A percentile compares a stretch with the other conserved stretches of the same genome.
Conservation (phyloP, 2,888 invertebrate species). For the Erynnis tages region DNA sequence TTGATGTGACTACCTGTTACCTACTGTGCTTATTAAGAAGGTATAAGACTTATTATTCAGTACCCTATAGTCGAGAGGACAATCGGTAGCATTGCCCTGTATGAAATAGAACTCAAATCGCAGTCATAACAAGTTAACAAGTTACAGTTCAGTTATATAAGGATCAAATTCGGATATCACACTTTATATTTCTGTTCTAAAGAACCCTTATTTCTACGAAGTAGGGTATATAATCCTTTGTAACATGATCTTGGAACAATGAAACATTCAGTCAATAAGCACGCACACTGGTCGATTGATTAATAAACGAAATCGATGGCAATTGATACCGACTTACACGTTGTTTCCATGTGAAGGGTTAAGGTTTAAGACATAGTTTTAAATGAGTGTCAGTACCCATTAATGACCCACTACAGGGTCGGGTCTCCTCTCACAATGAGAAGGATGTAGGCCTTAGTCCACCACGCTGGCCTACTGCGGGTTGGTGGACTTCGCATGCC, state of each 20-base stretch:
- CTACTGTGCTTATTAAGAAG: too few relatives aligned
- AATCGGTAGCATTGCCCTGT: slow-evolving; percentile 22
- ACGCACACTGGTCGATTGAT: slow-evolving; percentile 32
- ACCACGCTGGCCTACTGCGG: too few relatives aligned
- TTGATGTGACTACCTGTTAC: too few relatives aligned
- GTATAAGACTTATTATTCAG: too few relatives aligned
- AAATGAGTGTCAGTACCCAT: too few relatives aligned
- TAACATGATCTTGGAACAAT: slow-evolving; percentile 1
- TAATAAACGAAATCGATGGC: slow-evolving; percentile 32
- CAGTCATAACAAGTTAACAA: slow-evolving; percentile 5
- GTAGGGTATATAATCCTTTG: slow-evolving; percentile 8
- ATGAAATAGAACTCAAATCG: slow-evolving; percentile 11
- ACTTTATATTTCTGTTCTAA: background rate
- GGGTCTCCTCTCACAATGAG: too few relatives aligned
- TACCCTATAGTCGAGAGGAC: background rate
- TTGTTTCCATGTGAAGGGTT: slow-evolving; percentile 10
- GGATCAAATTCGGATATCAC: slow-evolving; percentile 10
- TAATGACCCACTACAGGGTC: too few relatives aligned
- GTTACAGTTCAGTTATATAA: slow-evolving; percentile 1
- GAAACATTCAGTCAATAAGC: slow-evolving; percentile 14
- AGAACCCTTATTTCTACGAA: slow-evolving; percentile 13
- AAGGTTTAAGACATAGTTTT: too few relatives aligned
- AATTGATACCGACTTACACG: slow-evolving; percentile 26
- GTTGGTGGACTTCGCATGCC: too few relatives aligned
- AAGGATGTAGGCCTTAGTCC: too few relatives aligned